Evolutionary conservation across 1,140 invertebrate genomes (phyloP), one percentile per base, ranked within the genome.

Genomic region (Caenorhabditis latens): DNA sequence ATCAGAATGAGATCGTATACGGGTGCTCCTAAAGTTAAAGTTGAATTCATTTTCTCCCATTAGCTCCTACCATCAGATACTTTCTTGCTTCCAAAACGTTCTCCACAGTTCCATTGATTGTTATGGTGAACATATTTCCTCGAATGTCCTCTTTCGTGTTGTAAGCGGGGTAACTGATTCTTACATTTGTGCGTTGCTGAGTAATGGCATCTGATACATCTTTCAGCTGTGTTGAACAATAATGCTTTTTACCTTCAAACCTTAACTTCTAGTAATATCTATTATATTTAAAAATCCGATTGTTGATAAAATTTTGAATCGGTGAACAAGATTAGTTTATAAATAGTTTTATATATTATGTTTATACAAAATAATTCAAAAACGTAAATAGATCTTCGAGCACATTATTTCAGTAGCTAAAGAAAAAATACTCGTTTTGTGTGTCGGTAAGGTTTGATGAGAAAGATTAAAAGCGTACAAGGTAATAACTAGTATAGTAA

Each of bases 401-500:
- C 85, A 79, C 13, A 71, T 86, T 50, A 58, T 7, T 71, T 57
- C 46, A 86, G 46, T 67, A 82, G 24, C 71, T 53, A 19, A 63
- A 79, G 32, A 63, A 13, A 21, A 40, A 7, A 24, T 48, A 79
- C 71, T 79, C 71, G 71, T 79, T 50, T 46, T 63, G 14, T 32
- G 46, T 79, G 71, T 79, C 71, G 71, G 65, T 71, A 21, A n/a
- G 21, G 0, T 32, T 32, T 32, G 32, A 32, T 32, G 46, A 48
- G 71, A 46, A 48, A 7, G n/a, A 7, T 4, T 32, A 79, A 11
- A 21, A 53, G 13, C 21, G 46, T 43, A 50, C 2, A 79, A 53
- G 11, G 14, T 71, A 71, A 16, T 46, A 46, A 79, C 71, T 79
- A 79, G 71, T 79, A 43, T 48, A n/a, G 24, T 2, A 53, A 85